Base-by-base conservation (phyloP, 2,888 invertebrate genomes). In the Endotricha flammealis region DNA sequence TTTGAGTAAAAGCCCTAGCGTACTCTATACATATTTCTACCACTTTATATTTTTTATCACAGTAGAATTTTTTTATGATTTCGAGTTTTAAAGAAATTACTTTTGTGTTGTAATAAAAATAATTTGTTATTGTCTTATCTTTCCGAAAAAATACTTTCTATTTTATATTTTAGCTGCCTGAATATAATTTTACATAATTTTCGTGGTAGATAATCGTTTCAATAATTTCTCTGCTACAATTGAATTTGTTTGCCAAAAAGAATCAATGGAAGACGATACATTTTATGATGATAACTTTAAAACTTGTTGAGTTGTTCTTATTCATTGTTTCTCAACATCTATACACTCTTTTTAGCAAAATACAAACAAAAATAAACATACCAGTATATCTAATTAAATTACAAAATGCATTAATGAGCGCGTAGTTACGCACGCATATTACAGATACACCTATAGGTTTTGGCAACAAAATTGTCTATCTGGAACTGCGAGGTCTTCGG, bases 1-100 rank as follows among this genome's bases (percentile, higher is more conserved):
- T 82, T 82, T 72, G 78, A 79, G 79, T 83, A 75, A 76, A 75
- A 72, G 69, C 67, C 71, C 80, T 82, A 81, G 73, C 76, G 69
- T 76, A 73, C 63, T 70, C 71, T 75, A 70, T 57, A n/a, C n/a
- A n/a, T n/a, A 67, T 64, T 63, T 80, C 77, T 83, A 83, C 85
- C 85, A 85, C 83, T 77, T 79, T 66, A 66, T 57, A 70, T 68
- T 78, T 86, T 68, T 78, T 86, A 85, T 86, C 86, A 86, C 86
- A 85, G 83, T 70, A 77, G 81, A 74, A 64, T 53, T 53, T 69
- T 67, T 71, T 61, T 64, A 69, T 68, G 60, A 64, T 69, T 75
- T 64, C n/a, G n/a, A n/a, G n/a, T n/a, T n/a, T n/a, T 64, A 82
- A 83, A 81, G 83, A 80, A 78, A 64, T 65, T 62, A 57, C 55